These are phyloP conservation scores for Batillaria attramentaria DNA, from an alignment of 1,140 invertebrate genomes.

Conservation along the genomic window DNA sequence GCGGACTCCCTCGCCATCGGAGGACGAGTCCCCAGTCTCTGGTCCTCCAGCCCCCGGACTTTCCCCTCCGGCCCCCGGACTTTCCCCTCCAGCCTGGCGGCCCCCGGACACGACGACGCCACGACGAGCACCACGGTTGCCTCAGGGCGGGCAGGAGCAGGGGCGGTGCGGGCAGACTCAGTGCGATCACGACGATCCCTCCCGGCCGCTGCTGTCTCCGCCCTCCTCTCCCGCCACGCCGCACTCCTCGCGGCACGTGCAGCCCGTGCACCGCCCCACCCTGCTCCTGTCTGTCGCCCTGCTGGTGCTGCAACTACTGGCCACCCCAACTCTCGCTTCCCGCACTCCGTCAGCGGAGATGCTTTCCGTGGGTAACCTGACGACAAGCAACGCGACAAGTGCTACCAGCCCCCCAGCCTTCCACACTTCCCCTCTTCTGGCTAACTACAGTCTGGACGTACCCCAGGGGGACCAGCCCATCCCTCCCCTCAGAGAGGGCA, in stretches of 20 bases:
- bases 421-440: neutral
- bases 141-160: too few species aligned
- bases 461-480: conserved; percentile 28
- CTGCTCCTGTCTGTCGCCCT: too few species aligned
- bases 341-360: neutral
- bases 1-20: too few species aligned
- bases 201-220: too few species aligned
- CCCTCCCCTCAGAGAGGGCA: conserved; percentile 21
- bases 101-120: too few species aligned
- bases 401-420: neutral
- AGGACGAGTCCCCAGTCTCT: too few species aligned
- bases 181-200: too few species aligned
- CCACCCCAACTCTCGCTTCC: neutral
- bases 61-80: too few species aligned
- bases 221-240: neutral
- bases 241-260: neutral
- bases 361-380: neutral
- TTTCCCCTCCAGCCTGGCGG: too few species aligned
- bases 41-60: too few species aligned
- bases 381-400: neutral
- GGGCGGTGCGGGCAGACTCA: too few species aligned
- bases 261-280: neutral
- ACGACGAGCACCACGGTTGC: too few species aligned
- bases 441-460: conserved; percentile 21
- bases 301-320: neutral